A percentile compares a stretch with the other conserved stretches of the same genome.
These are phyloP conservation scores for Poeciliopsis prolifica DNA, from an alignment of 2,113 vertebrate genomes.

Conservation along the genomic window DNA sequence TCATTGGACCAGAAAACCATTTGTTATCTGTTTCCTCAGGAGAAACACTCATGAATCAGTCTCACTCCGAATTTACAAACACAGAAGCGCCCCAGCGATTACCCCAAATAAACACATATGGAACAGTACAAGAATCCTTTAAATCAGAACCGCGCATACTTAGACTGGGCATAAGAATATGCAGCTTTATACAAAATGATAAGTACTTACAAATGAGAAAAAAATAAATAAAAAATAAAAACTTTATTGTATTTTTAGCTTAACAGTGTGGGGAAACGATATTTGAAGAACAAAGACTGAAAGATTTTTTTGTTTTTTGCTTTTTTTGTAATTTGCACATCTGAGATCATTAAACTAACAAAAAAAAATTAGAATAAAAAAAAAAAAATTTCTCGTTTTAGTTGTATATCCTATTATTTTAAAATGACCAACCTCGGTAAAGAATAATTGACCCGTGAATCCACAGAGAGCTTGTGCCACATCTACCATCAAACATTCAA, in stretches of 20 bases:
- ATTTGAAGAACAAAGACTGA: not conserved
- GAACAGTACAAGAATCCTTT: constrained; percentile 25
- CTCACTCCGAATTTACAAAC: constrained; percentile 68
- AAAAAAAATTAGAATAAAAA: not conserved
- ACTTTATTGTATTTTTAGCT: constrained; percentile 4
- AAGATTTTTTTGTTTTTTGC: not conserved
- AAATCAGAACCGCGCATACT: not conserved
- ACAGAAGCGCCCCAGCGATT: constrained; percentile 71
- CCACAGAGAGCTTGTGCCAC: too few species aligned
- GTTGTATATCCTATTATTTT: not conserved
- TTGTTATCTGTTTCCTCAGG: constrained; percentile 71
- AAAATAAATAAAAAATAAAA: not conserved
- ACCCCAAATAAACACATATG: constrained; percentile 73
- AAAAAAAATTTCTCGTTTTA: not conserved
- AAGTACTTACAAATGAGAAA: not conserved
- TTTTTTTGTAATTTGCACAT: not conserved
- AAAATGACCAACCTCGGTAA: too few species aligned
- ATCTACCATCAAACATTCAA: too few species aligned
- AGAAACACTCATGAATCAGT: constrained; percentile 69
- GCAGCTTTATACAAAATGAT: constrained; percentile 3
- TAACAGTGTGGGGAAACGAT: not conserved
- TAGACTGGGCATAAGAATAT: not conserved
- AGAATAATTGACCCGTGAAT: too few species aligned
- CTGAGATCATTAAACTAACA: not conserved
- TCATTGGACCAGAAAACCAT: constrained; percentile 73